phyloP scores from a whole-genome alignment of 2,888 invertebrate genomes.

The Epirrita christyi region DNA sequence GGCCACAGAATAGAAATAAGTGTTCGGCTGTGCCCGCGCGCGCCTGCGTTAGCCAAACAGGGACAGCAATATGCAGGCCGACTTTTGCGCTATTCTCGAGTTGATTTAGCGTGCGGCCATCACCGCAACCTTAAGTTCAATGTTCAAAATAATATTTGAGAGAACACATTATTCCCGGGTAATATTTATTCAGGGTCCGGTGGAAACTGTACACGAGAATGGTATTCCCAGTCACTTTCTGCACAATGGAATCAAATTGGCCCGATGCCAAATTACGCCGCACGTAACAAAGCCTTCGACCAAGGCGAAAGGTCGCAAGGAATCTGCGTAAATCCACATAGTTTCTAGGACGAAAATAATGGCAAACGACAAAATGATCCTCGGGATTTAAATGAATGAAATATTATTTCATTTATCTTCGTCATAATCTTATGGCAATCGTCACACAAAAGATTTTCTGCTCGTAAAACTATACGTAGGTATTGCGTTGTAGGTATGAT shows the following conservation, averaged over 20 bases:
- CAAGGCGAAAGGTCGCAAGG: not conserved
- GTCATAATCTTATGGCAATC: too few species aligned
- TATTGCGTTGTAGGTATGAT: not conserved
- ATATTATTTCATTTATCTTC: not conserved
- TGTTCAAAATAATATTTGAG: not conserved
- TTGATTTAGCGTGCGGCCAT: too few species aligned
- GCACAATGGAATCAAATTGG: constrained; percentile 6
- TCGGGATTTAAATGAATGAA: too few species aligned
- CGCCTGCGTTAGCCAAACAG: too few species aligned
- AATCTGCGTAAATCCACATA: too few species aligned
- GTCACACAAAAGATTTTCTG: constrained; percentile 15
- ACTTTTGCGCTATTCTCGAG: too few species aligned
- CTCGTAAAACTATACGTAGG: not conserved
- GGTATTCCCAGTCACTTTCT: constrained; percentile 1
- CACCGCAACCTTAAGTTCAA: too few species aligned
- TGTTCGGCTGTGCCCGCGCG: too few species aligned
- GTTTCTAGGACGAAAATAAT: too few species aligned
- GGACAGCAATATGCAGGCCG: too few species aligned
- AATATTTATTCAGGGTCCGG: not conserved
- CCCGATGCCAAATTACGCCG: constrained; percentile 10
- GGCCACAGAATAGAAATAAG: too few species aligned
- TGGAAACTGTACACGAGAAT: constrained; percentile 3
- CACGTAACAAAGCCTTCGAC: constrained; percentile 7
- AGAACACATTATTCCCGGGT: not conserved
- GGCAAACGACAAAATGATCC: not conserved